Evolutionary conservation across 2,113 vertebrate species (phyloP).

Genomic region (Neofelis nebulosa): DNA sequence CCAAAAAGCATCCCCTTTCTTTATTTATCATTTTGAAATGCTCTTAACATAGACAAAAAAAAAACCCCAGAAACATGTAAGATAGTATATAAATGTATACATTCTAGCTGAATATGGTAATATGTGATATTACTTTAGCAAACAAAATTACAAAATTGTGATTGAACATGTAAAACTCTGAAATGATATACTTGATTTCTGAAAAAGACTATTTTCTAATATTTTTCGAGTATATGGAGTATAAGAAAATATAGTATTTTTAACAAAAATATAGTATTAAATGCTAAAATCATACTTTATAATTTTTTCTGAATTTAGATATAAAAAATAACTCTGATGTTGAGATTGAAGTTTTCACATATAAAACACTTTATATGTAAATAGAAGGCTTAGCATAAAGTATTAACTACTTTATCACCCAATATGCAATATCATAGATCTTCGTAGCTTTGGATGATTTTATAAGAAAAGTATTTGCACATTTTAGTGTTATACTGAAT

Average conservation of each 20-base stretch:
- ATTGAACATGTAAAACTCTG: background rate
- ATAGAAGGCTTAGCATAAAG: background rate
- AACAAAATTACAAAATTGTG: background rate
- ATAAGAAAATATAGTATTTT: background rate
- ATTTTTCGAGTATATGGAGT: background rate
- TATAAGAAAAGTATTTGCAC: background rate
- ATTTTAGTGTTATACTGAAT: background rate
- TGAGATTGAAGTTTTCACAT: background rate
- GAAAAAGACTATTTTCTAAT: background rate
- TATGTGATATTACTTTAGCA: background rate
- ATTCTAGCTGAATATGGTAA: background rate
- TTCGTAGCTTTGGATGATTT: background rate
- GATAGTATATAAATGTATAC: background rate
- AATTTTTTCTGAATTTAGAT: background rate
- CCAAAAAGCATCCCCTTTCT: background rate
- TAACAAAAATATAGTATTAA: background rate
- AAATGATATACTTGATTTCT: background rate
- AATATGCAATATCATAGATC: background rate
- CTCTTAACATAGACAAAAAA: background rate
- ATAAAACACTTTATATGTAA: background rate
- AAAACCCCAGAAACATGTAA: accelerated
- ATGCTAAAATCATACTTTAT: background rate
- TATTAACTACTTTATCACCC: background rate
- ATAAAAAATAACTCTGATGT: background rate
- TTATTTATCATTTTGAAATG: background rate